Base-by-base conservation (phyloP, 1,140 invertebrate genomes). In the Colletes latitarsis region DNA sequence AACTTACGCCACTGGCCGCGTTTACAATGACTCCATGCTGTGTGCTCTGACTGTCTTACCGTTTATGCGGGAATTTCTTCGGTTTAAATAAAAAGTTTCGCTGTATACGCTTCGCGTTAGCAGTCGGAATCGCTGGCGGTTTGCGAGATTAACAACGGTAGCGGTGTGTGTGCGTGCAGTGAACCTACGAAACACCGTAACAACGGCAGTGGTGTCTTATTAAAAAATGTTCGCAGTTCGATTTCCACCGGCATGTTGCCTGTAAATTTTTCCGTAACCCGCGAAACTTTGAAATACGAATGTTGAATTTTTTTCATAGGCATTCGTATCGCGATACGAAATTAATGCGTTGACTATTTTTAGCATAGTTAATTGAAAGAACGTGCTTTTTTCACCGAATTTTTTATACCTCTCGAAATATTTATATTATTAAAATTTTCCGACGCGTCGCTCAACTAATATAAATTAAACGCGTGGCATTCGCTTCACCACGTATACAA, bases 1-100 rank as follows among this genome's bases (percentile, higher is more conserved):
- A 82, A 85, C 82, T 89, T 82, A 57, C 82, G 77, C 82, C 75
- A 85, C 83, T 90, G 90, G 87, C 77, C 82, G 88, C 88, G 88
- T 90, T 90, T 89, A 88, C 84, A 88, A 88, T 81, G 74, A 82
- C 72, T 86, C 81, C 74, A 78, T 82, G 71, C 74, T 78, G 68
- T 75, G 67, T 46, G 43, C 15, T 62, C 66, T 71, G 39, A 41
- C 68, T 55, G 70, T 82, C 68, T 77, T 52, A 49, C 66, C 68
- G 70, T 85, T 88, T 88, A 84, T 86, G 86, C 88, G 86, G 81
- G 76, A 88, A 88, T 87, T 82, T 49, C 21, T 82, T 86, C 76
- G 58, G 80, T 85, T 89, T 82, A 76, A 86, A 88, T 72, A 83
- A 78, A 77, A 68, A 4, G 19, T 5, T 49, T 43, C 17, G n/a